A percentile compares a stretch with the other conserved stretches of the same genome.
These are phyloP conservation scores for Vollenhovia emeryi DNA, from an alignment of 1,140 invertebrate species.

Conservation along the genomic window DNA sequence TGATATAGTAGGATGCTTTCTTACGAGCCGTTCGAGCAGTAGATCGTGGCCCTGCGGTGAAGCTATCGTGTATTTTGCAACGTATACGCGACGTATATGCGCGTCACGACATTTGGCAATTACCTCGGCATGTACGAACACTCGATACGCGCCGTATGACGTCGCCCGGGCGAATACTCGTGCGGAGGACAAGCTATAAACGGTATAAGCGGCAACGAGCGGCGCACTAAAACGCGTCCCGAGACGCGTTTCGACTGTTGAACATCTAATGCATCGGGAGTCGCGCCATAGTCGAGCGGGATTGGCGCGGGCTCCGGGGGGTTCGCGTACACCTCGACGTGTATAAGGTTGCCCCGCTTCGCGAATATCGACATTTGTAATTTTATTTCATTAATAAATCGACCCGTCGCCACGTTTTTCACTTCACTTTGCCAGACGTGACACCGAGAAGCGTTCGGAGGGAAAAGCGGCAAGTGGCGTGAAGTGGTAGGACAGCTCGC, in stretches of 20 bases:
- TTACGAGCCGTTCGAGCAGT: not conserved
- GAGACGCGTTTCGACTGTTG: conserved; percentile 31
- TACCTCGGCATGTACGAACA: conserved; percentile 61
- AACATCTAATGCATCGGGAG: conserved; percentile 15
- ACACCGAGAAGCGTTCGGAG: not conserved
- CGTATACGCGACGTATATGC: conserved; percentile 22
- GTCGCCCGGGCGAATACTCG: conserved; percentile 29
- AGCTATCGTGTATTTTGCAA: conserved; percentile 21
- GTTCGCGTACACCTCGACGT: not conserved
- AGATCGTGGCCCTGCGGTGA: not conserved
- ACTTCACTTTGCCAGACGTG: not conserved
- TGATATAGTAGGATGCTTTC: not conserved
- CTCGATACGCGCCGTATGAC: conserved; percentile 44
- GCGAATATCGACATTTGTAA: not conserved
- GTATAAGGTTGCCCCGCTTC: not conserved
- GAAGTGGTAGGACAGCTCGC: not conserved
- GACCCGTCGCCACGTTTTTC: not conserved
- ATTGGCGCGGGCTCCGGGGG: not conserved
- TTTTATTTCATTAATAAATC: conserved; percentile 7
- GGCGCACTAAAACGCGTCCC: conserved; percentile 30
- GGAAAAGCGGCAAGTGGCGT: not conserved
- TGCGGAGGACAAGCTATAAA: conserved; percentile 54
- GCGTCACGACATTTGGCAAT: conserved; percentile 74
- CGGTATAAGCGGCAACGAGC: conserved; percentile 62
- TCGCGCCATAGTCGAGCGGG: not conserved